Evolutionary conservation across 2,888 invertebrate genomes (phyloP).

Genomic region (Eilema sororculum): DNA sequence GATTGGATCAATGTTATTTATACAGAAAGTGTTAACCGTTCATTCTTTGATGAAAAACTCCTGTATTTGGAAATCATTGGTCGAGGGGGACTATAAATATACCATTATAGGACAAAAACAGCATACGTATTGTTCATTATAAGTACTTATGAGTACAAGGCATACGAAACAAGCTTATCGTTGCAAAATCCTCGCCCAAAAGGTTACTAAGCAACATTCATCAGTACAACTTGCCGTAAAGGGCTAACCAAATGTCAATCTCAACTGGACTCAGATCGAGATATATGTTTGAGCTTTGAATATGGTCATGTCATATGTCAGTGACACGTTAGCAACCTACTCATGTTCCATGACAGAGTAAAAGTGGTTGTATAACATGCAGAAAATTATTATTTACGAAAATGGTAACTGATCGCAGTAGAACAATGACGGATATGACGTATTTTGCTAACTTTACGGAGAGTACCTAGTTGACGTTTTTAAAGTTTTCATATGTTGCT

Average conservation of each 20-base stretch:
- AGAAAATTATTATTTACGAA: conserved; percentile 10
- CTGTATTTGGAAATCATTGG: too few species aligned
- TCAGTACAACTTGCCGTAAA: conserved; percentile 47
- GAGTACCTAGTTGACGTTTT: too few species aligned
- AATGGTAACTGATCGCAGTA: not conserved
- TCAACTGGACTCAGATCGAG: conserved; percentile 42
- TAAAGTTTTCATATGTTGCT: too few species aligned
- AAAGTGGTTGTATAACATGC: conserved; percentile 32
- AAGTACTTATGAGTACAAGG: conserved; percentile 1
- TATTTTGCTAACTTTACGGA: too few species aligned
- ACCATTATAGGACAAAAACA: not conserved
- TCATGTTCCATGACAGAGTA: conserved; percentile 34
- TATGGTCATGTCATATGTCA: conserved; percentile 48
- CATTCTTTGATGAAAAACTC: not conserved
- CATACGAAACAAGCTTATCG: conserved; percentile 23
- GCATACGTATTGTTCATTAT: not conserved
- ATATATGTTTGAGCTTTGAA: conserved; percentile 31
- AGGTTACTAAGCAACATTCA: conserved; percentile 37
- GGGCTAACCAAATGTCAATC: conserved; percentile 63
- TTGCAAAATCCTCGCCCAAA: conserved; percentile 43
- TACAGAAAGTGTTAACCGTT: not conserved
- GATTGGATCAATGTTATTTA: too few species aligned
- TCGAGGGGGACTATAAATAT: too few species aligned
- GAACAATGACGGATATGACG: too few species aligned
- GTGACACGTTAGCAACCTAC: conserved; percentile 26